A percentile compares a stretch with the other conserved stretches of the same genome.
Conservation (phyloP, 2,113 vertebrate genomes). For the Microtus ochrogaster region DNA sequence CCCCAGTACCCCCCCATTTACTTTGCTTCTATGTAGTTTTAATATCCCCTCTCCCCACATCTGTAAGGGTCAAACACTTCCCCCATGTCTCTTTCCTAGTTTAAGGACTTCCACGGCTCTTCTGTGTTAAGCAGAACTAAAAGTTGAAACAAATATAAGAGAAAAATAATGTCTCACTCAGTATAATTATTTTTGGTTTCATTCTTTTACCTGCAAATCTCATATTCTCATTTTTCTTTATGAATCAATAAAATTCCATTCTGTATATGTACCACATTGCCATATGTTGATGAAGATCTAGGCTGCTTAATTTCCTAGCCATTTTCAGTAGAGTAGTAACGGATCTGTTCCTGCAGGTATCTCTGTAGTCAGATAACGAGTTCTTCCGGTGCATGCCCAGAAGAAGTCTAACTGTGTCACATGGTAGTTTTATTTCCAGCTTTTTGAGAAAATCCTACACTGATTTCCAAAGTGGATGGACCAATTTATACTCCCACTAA, state of each 20-base stretch:
- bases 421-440: background rate
- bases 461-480: background rate
- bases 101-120: background rate
- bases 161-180: background rate
- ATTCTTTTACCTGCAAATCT: background rate
- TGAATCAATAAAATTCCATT: background rate
- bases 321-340: background rate
- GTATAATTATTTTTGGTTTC: background rate
- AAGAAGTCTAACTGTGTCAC: background rate
- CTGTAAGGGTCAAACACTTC: background rate
- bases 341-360: background rate
- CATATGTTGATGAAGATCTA: background rate
- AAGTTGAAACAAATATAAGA: background rate
- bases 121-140: background rate
- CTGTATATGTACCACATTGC: background rate
- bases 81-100: background rate
- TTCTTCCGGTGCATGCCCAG: background rate
- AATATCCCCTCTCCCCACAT: fast-evolving
- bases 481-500: background rate
- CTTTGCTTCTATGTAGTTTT: background rate
- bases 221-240: background rate
- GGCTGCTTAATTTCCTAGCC: background rate
- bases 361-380: background rate
- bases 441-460: background rate
- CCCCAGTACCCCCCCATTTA: background rate